Base-by-base conservation (phyloP, 64 coral and sea anemone species). In the Exaiptasia diaphana region DNA sequence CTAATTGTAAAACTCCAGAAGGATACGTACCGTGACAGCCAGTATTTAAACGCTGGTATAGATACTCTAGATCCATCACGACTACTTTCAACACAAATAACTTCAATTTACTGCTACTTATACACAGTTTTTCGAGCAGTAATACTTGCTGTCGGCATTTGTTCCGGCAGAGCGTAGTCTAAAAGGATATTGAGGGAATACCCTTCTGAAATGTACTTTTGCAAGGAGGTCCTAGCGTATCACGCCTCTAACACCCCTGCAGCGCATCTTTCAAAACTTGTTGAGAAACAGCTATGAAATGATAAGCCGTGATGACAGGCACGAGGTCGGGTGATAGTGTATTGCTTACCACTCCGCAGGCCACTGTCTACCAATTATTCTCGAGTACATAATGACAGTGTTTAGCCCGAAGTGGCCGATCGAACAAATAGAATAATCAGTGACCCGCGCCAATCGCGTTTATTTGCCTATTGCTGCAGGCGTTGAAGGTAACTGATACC, bases 401-500 rank as follows among this genome's bases (percentile, higher is more conserved):
- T 65, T 65, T 65, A 65, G 31, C 61, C 61, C 61, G 30, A 65
- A 65, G 61, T 65, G 61, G 61, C 61, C 61, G 32, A 65, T 65
- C 61, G 78, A 75, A 87, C 52, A 93, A 87, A 93, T 87, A 67
- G 80, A 87, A 93, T 87, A 82, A 75, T 67, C 83, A 87, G 74
- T 86, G 80, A 81, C 64, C 71, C 50, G 68, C 76, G 78, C 71
- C 76, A 91, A 91, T 80, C 89, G 83, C 82, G 41, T 80, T 85
- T 91, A 85, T 85, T 91, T 93, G 77, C 74, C 77, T 58, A 71
- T 49, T 55, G 71, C 83, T 93, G 33, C 11, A 67, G 83, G 83
- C 83, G 33, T 87, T 67, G 70, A 8, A 22, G 44, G 83, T 82
- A 82, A 82, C 76, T 77, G 84, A 83, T 87, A 70, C 59, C 83